phyloP scores from a whole-genome alignment of 2,888 invertebrate genomes.

The Eupithecia abbreviata region DNA sequence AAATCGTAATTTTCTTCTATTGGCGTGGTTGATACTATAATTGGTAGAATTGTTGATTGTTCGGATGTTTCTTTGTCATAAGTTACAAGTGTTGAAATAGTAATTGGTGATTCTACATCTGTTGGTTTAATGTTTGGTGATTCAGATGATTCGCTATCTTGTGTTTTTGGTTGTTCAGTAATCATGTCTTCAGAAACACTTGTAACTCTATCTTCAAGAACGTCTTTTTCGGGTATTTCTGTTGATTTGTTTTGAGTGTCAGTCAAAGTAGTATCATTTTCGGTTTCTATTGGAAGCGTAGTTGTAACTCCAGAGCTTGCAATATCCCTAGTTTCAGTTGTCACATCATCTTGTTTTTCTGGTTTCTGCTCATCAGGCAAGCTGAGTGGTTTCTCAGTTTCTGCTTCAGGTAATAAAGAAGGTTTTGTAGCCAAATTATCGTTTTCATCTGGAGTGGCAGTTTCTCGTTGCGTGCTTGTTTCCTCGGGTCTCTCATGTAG shows the following conservation, averaged over 20 bases:
- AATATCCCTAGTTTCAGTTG: conserved; percentile 14
- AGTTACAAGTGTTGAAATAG: conserved; percentile 1
- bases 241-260: conserved; percentile 18
- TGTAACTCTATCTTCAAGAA: conserved; percentile 19
- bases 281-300: neutral
- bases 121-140: neutral
- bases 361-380: conserved; percentile 9
- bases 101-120: conserved; percentile 11
- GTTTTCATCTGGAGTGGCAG: conserved; percentile 11
- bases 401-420: conserved; percentile 23
- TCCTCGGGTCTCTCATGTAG: conserved; percentile 7
- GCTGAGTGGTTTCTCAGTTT: conserved; percentile 26
- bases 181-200: conserved; percentile 17
- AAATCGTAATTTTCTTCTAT: neutral
- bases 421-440: conserved; percentile 16
- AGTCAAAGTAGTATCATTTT: neutral
- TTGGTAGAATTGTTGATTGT: neutral
- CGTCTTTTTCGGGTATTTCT: conserved; percentile 21
- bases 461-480: conserved; percentile 15
- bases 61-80: conserved; percentile 12
- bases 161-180: conserved; percentile 24
- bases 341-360: conserved; percentile 23
- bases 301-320: conserved; percentile 14
- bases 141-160: conserved; percentile 15
- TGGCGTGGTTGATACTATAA: neutral